Conservation (phyloP, 2,113 vertebrate species). For the Bubo bubo region DNA sequence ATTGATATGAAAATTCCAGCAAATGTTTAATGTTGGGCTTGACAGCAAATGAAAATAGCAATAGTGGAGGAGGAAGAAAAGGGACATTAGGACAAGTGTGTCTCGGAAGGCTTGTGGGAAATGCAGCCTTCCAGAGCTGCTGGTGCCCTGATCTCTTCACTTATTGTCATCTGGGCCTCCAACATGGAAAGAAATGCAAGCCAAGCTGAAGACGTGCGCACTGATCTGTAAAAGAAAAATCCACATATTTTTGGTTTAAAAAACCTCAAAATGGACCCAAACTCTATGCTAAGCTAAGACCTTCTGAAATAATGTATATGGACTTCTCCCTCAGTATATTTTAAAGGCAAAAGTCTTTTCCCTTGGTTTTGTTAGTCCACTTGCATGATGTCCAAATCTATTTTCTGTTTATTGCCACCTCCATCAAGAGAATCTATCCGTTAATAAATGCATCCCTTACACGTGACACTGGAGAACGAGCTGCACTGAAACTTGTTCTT, state of each 20-base stretch:
- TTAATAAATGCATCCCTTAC: background rate
- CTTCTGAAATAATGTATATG: background rate
- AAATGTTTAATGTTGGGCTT: slow-evolving; percentile 86
- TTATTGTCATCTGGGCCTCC: background rate
- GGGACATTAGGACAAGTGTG: slow-evolving; percentile 25
- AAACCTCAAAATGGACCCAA: background rate
- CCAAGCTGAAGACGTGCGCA: background rate
- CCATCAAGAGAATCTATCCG: background rate
- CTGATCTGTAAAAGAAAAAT: background rate
- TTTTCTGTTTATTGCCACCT: background rate
- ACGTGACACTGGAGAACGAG: fast-evolving
- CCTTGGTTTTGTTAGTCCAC: background rate
- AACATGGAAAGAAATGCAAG: background rate
- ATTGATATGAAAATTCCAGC: slow-evolving; percentile 93
- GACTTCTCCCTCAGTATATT: background rate
- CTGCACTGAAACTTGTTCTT: background rate
- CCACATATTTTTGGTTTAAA: fast-evolving
- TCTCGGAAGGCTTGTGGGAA: slow-evolving; percentile 7
- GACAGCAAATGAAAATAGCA: slow-evolving; percentile 69
- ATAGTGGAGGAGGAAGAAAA: slow-evolving; percentile 22
- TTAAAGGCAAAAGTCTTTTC: background rate
- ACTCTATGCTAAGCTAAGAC: background rate
- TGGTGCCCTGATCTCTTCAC: background rate
- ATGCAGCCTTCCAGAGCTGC: background rate
- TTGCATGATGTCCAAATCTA: background rate